A percentile compares a stretch with the other conserved stretches of the same genome.
phyloP scores from a whole-genome alignment of 64 coral and sea anemone species.

The Montipora sp. region DNA sequence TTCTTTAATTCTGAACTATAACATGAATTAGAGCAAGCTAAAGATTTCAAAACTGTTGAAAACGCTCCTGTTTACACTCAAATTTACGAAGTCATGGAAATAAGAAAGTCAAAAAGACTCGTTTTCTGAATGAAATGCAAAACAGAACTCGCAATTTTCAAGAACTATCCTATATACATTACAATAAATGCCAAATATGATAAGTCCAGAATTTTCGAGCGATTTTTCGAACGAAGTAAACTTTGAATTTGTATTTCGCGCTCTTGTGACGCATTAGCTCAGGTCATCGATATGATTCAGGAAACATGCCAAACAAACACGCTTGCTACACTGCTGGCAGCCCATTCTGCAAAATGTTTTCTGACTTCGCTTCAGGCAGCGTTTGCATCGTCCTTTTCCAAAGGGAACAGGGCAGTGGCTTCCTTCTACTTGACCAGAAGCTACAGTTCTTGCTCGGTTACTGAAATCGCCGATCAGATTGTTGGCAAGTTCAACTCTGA shows the following conservation, averaged over 20 bases:
- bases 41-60: not conserved
- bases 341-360: conserved; percentile 8
- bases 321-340: not conserved
- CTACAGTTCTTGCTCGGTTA: not conserved
- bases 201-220: not conserved
- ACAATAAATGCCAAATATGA: not conserved
- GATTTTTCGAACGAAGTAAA: not conserved
- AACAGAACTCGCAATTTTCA: not conserved
- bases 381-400: conserved; percentile 12
- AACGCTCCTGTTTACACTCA: not conserved
- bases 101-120: not conserved
- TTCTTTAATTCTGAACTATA: not conserved
- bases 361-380: not conserved
- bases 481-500: conserved; percentile 28
- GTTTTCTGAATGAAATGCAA: not conserved
- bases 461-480: conserved; percentile 30
- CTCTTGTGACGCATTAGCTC: not conserved
- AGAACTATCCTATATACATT: not conserved
- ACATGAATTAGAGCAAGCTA: not conserved
- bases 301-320: conserved; percentile 22
- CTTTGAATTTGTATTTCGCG: not conserved
- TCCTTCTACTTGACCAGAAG: not conserved
- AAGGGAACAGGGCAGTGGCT: conserved; percentile 25
- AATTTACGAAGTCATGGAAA: not conserved
- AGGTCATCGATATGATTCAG: not conserved